Evolutionary conservation across 1,140 invertebrate genomes (phyloP).

Genomic region (Antheraea mylitta): DNA sequence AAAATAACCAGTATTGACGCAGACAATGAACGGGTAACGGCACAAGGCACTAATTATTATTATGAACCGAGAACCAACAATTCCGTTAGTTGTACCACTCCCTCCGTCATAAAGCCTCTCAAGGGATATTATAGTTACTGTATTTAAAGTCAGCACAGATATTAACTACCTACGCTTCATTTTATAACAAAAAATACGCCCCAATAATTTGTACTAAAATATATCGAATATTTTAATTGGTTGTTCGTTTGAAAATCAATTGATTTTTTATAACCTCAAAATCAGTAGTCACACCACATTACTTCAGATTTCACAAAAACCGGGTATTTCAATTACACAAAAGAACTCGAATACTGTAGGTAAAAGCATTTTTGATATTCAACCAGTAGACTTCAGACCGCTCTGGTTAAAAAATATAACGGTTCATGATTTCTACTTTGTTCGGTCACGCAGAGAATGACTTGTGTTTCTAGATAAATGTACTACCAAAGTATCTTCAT

Average conservation of each 20-base stretch:
- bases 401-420: slow-evolving; percentile 29
- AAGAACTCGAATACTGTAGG: slow-evolving; percentile 16
- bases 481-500: background rate
- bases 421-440: slow-evolving; percentile 33
- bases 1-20: slow-evolving; percentile 59
- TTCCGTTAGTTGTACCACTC: slow-evolving; percentile 45
- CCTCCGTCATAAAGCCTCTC: background rate
- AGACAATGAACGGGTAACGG: slow-evolving; percentile 72
- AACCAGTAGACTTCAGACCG: slow-evolving; percentile 14
- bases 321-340: slow-evolving; percentile 24
- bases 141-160: background rate
- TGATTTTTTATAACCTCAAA: no score
- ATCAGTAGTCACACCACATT: slow-evolving; percentile 16
- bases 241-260: no score
- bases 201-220: no score
- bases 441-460: slow-evolving; percentile 22
- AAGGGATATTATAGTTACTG: background rate
- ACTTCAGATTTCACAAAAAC: slow-evolving; percentile 18
- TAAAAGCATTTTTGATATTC: slow-evolving; percentile 28
- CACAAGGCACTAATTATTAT: slow-evolving; percentile 58
- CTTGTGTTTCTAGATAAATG: slow-evolving; percentile 5
- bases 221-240: no score
- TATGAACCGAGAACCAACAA: slow-evolving; percentile 60
- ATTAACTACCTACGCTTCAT: background rate
- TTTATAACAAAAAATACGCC: no score